A percentile compares a stretch with the other conserved stretches of the same genome.
Conservation (phyloP, 2,888 invertebrate genomes). For the Cepaea hortensis region DNA sequence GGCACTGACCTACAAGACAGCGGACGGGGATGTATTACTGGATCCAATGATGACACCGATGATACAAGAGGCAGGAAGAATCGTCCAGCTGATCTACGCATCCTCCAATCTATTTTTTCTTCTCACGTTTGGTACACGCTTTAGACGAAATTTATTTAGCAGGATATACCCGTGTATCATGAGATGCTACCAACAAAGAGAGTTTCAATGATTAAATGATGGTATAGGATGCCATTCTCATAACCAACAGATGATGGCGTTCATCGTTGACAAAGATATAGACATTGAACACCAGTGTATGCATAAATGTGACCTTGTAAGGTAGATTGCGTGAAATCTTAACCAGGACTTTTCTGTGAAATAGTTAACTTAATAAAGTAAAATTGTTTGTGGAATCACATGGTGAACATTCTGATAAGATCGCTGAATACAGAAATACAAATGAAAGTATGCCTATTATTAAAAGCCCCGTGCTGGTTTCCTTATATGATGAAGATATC, state of each 20-base stretch:
- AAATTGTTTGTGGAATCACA: too few species aligned
- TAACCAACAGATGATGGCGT: background rate
- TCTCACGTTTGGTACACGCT: constrained; percentile 19
- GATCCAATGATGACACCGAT: constrained; percentile 9
- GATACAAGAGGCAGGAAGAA: constrained; percentile 16
- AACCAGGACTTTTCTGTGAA: too few species aligned
- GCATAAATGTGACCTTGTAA: too few species aligned
- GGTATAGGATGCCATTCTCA: background rate
- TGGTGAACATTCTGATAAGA: too few species aligned
- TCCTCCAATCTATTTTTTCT: constrained; percentile 28
- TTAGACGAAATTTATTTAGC: background rate
- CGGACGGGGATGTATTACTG: background rate
- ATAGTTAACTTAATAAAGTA: too few species aligned
- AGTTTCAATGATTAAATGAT: background rate
- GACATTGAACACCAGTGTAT: too few species aligned
- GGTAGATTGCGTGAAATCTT: too few species aligned
- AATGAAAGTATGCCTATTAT: too few species aligned
- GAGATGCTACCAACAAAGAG: background rate
- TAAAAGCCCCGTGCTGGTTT: too few species aligned
- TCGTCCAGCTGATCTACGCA: constrained; percentile 5
- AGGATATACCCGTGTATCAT: background rate
- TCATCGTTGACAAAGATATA: too few species aligned
- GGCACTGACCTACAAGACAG: background rate
- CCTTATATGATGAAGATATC: too few species aligned
- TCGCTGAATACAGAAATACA: too few species aligned